phyloP scores from a whole-genome alignment of 1,140 invertebrate species.

The Tribolium madens region DNA sequence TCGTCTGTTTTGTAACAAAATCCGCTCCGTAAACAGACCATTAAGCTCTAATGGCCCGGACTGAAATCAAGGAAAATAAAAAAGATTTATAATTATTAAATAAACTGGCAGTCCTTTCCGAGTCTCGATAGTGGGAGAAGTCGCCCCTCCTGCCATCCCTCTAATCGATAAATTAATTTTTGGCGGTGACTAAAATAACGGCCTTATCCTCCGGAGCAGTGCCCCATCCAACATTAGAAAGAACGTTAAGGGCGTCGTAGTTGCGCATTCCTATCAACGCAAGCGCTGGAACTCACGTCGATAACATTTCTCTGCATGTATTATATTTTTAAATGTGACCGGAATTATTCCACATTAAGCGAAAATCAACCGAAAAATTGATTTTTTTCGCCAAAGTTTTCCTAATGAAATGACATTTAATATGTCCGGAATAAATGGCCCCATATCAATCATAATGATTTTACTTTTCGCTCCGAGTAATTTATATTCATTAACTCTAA shows the following conservation, averaged over 20 bases:
- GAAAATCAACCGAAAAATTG: conserved; percentile 50
- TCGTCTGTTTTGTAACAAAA: conserved; percentile 45
- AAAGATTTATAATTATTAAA: conserved; percentile 47
- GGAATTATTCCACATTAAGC: conserved; percentile 60
- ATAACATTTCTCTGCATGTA: conserved; percentile 58
- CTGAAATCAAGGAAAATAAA: conserved; percentile 46
- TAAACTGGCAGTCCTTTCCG: conserved; percentile 20
- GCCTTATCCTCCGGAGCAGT: conserved; percentile 34
- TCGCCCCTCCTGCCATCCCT: not conserved
- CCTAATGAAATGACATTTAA: not conserved
- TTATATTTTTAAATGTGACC: conserved; percentile 61
- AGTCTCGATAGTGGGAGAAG: not conserved
- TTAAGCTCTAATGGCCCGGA: conserved; percentile 54
- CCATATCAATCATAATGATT: conserved; percentile 39
- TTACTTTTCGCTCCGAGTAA: conserved; percentile 24
- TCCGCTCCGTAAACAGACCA: conserved; percentile 54
- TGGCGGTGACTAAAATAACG: conserved; percentile 38
- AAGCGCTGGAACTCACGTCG: conserved; percentile 47
- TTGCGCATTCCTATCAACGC: conserved; percentile 47
- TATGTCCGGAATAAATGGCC: not conserved
- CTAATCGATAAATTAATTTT: conserved; percentile 37
- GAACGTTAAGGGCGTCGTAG: conserved; percentile 44
- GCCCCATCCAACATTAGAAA: conserved; percentile 43
- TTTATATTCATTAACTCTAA: conserved; percentile 49
- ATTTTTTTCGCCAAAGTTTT: not conserved